These are phyloP conservation scores for Lepus timidus DNA, from an alignment of 2,113 vertebrate genomes.

Conservation along the genomic window DNA sequence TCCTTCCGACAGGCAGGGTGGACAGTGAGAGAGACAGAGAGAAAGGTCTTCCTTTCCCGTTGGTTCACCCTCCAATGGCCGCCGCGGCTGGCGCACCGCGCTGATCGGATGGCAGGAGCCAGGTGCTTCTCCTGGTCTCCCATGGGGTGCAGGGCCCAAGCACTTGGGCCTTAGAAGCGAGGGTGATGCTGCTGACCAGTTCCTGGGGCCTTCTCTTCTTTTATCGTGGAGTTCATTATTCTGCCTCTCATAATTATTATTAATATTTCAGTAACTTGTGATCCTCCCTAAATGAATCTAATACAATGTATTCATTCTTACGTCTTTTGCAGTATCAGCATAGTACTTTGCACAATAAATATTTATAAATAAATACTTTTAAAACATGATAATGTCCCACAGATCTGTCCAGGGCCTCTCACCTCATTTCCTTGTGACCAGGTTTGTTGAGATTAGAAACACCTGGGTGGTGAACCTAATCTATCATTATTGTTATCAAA, in stretches of 20 bases:
- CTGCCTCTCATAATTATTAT: slow-evolving; percentile 47
- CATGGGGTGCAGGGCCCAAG: too few species aligned
- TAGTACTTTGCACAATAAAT: slow-evolving; percentile 27
- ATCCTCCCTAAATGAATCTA: slow-evolving; percentile 45
- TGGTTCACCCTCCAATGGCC: too few species aligned
- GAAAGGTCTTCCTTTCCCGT: too few species aligned
- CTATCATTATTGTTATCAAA: slow-evolving; percentile 13
- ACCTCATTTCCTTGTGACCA: neutral
- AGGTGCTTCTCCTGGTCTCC: too few species aligned
- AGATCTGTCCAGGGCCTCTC: neutral
- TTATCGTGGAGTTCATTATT: slow-evolving; percentile 43
- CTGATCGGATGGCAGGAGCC: too few species aligned
- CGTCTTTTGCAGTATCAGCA: slow-evolving; percentile 25
- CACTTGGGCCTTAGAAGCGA: neutral
- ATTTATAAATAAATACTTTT: slow-evolving; percentile 61
- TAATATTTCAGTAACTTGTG: slow-evolving; percentile 62
- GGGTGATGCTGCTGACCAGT: slow-evolving; percentile 3
- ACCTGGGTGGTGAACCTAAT: slow-evolving; percentile 12
- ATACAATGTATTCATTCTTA: slow-evolving; percentile 22
- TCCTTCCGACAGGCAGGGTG: too few species aligned
- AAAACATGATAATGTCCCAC: slow-evolving; percentile 20
- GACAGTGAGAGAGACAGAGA: too few species aligned
- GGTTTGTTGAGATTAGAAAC: slow-evolving; percentile 59
- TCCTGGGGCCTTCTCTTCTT: slow-evolving; percentile 23
- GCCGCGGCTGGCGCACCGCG: too few species aligned